Conservation (phyloP, 2,113 vertebrate genomes). For the Miniopterus natalensis region DNA sequence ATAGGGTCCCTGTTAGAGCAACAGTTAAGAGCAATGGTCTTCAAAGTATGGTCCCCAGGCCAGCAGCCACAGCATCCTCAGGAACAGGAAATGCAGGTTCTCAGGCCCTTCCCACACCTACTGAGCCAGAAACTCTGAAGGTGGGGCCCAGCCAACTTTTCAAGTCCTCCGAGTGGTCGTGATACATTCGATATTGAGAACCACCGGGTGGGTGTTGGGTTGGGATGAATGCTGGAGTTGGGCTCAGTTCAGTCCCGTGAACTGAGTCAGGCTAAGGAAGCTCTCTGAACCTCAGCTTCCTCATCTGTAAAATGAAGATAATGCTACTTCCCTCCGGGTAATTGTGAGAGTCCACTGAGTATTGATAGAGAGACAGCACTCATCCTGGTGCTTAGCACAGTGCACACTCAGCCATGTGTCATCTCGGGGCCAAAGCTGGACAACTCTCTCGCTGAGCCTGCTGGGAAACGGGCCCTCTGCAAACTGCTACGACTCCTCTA, state of each 20-base stretch:
- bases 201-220: accelerated
- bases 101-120: accelerated
- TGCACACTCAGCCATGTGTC: neutral
- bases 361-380: neutral
- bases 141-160: too few species aligned
- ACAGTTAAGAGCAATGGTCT: accelerated
- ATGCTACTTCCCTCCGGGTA: neutral
- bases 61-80: accelerated
- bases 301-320: neutral
- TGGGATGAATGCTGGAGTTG: neutral
- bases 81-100: neutral
- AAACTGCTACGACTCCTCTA: neutral
- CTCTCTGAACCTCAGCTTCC: neutral
- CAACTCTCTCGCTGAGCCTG: too few species aligned
- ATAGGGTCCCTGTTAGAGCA: accelerated
- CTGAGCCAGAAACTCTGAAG: neutral
- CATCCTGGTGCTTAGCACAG: accelerated
- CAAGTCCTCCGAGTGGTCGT: neutral
- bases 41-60: neutral
- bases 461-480: neutral
- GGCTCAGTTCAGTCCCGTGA: neutral
- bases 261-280: neutral
- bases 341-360: accelerated
- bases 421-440: too few species aligned
- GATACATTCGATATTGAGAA: neutral